phyloP scores from a whole-genome alignment of 2,113 vertebrate species.

The Hylia prasina region DNA sequence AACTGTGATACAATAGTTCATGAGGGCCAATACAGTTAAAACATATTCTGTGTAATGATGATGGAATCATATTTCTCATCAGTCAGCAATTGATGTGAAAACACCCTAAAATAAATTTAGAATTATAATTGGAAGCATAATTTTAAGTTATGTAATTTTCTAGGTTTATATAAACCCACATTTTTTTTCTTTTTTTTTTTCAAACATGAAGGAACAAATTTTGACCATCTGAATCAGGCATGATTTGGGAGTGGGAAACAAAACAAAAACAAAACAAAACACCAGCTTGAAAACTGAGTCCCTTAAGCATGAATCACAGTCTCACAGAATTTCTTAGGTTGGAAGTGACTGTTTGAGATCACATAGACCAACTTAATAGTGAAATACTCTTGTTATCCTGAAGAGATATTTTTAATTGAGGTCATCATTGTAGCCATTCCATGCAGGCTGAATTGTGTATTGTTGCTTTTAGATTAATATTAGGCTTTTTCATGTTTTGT shows the following conservation, averaged over 20 bases:
- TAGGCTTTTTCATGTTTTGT: background rate
- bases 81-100: background rate
- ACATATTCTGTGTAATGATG: background rate
- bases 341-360: background rate
- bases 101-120: background rate
- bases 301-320: background rate
- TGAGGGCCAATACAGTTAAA: background rate
- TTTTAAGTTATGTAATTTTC: background rate
- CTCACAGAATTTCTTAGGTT: background rate
- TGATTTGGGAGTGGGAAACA: fast-evolving
- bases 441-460: background rate
- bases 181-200: background rate
- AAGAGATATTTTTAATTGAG: background rate
- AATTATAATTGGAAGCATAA: background rate
- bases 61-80: background rate
- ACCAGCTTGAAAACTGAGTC: background rate
- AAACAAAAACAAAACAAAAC: background rate
- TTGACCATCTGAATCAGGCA: background rate
- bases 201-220: background rate
- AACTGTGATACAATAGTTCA: background rate
- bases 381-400: background rate
- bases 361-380: background rate
- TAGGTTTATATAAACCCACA: background rate
- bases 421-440: background rate
- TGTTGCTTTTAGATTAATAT: background rate